Conservation (phyloP, 1,140 invertebrate species). For the Drosophila prosaltans region DNA sequence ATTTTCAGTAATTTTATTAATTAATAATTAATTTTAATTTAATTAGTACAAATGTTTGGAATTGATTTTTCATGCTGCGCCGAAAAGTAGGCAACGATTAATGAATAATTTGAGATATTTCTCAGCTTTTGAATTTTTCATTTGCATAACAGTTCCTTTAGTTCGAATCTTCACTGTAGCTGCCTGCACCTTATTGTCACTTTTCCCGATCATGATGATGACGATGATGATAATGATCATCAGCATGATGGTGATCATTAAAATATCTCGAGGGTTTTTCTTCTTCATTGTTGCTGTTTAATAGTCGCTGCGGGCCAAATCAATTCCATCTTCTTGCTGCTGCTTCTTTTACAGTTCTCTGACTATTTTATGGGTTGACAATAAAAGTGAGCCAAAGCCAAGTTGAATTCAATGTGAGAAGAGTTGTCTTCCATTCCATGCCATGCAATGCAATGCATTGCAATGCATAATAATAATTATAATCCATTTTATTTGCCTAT, state of each 20-base stretch:
- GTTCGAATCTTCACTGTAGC: conserved; percentile 19
- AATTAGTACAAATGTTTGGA: no score
- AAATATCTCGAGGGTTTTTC: conserved; percentile 24
- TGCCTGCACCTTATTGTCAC: conserved; percentile 40
- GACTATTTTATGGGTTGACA: conserved; percentile 76
- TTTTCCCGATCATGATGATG: not conserved
- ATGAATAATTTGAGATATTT: not conserved
- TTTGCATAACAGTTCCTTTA: not conserved
- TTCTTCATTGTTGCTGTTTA: conserved; percentile 68
- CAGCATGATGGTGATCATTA: conserved; percentile 10
- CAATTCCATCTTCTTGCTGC: conserved; percentile 63
- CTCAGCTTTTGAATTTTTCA: not conserved
- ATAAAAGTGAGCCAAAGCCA: conserved; percentile 67
- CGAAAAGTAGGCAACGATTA: not conserved
- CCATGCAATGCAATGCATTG: conserved; percentile 4
- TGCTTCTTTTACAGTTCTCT: conserved; percentile 49
- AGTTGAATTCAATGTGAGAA: conserved; percentile 7
- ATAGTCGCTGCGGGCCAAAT: conserved; percentile 76
- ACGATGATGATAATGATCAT: conserved; percentile 1
- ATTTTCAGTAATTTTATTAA: no score
- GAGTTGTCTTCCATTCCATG: not conserved
- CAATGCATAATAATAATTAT: conserved; percentile 78
- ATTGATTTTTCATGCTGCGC: not conserved
- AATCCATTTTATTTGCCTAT: conserved; percentile 71
- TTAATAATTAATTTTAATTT: no score